Conservation (phyloP, 2,888 invertebrate species). For the Spialia ferax region DNA sequence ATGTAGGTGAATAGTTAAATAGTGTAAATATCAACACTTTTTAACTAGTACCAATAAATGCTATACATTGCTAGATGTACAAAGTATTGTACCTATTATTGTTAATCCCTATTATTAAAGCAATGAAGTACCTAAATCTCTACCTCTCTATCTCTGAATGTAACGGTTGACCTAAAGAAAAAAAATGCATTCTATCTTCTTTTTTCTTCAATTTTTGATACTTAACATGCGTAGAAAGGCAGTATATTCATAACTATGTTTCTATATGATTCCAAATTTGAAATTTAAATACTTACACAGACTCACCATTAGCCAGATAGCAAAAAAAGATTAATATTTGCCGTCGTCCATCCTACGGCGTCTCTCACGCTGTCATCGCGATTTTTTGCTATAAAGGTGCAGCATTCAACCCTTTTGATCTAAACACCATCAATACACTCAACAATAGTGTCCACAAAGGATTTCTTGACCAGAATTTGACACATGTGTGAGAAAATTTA, state of each 20-base stretch:
- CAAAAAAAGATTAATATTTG: slow-evolving; percentile 31
- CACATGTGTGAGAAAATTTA: slow-evolving; percentile 67
- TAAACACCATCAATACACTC: slow-evolving; percentile 55
- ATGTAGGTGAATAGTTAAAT: neutral
- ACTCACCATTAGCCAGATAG: slow-evolving; percentile 13
- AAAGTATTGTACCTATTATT: too few relatives aligned
- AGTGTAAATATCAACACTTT: too few relatives aligned
- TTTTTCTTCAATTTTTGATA: too few relatives aligned
- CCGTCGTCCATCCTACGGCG: slow-evolving; percentile 28
- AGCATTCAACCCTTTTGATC: slow-evolving; percentile 71
- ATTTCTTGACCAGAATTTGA: slow-evolving; percentile 81
- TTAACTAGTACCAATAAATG: too few relatives aligned
- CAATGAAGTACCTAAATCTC: too few relatives aligned
- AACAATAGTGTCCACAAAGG: slow-evolving; percentile 73
- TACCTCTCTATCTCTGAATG: too few relatives aligned
- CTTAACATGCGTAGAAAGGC: too few relatives aligned
- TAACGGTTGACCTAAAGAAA: too few relatives aligned
- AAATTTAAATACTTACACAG: too few relatives aligned
- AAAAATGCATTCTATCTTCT: too few relatives aligned
- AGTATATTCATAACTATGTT: neutral
- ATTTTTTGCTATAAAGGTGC: slow-evolving; percentile 68
- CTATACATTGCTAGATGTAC: too few relatives aligned
- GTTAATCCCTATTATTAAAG: too few relatives aligned
- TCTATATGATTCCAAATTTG: neutral
- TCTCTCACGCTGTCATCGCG: slow-evolving; percentile 79